Conservation (phyloP, 2,888 invertebrate species). For the Metallyticus violacea region DNA sequence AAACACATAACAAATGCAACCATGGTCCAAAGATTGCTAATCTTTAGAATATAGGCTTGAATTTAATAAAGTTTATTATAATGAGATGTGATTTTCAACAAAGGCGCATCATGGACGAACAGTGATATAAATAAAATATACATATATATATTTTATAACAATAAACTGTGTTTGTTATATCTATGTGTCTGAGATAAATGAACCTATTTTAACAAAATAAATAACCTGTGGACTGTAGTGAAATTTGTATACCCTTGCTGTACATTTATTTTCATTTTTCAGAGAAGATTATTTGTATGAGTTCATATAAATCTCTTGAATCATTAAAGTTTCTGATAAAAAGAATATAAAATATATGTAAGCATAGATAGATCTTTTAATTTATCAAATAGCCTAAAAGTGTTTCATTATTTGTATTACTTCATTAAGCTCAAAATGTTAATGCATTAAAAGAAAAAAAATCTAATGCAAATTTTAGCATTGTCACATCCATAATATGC, state of each 20-base stretch:
- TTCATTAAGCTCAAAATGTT: not conserved
- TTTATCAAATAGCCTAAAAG: not conserved
- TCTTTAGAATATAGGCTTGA: not conserved
- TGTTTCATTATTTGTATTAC: not conserved
- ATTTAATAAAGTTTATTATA: not conserved
- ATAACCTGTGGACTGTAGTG: not conserved
- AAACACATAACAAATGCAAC: not conserved
- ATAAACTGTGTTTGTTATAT: not conserved
- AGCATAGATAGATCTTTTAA: not conserved
- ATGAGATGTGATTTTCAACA: not conserved
- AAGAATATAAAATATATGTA: not conserved
- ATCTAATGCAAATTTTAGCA: not conserved
- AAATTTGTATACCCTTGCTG: not conserved
- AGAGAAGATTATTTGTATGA: not conserved
- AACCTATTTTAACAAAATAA: not conserved
- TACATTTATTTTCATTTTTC: not conserved
- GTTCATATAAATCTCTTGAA: not conserved
- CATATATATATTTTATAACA: not conserved
- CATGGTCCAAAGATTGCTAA: not conserved
- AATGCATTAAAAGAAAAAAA: not conserved
- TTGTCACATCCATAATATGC: not conserved
- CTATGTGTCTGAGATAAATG: not conserved
- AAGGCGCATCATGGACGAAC: not conserved
- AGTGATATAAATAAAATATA: not conserved
- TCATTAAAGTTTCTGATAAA: not conserved